Conservation (phyloP, 2,797 vertebrate genomes). For the Macropus fuliginosus region DNA sequence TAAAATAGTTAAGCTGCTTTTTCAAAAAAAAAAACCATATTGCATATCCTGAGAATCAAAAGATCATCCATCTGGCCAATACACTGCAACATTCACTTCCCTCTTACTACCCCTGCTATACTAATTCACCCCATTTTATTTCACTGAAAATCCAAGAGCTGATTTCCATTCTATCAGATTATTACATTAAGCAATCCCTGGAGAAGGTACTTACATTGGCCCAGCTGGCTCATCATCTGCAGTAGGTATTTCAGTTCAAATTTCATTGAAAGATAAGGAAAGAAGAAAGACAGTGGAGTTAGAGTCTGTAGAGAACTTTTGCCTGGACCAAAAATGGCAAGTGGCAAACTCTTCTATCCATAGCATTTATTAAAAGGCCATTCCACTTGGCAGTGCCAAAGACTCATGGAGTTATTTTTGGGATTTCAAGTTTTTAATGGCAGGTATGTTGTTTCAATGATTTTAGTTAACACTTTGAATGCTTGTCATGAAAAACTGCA, state of each 20-base stretch:
- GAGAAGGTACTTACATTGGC: conserved; percentile 92
- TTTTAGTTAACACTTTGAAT: conserved; percentile 88
- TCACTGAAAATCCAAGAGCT: conserved; percentile 39
- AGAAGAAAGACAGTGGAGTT: conserved; percentile 82
- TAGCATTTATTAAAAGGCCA: conserved; percentile 84
- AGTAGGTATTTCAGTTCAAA: conserved; percentile 58
- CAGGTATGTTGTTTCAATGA: conserved; percentile 87
- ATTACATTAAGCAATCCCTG: neutral
- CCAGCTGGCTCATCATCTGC: conserved; percentile 97
- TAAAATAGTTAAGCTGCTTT: neutral
- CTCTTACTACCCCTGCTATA: neutral
- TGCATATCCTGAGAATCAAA: conserved; percentile 45
- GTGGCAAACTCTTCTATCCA: conserved; percentile 82
- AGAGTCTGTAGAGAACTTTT: conserved; percentile 34
- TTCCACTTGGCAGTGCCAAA: conserved; percentile 85
- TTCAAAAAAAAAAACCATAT: conserved; percentile 9
- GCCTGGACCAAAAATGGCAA: conserved; percentile 16
- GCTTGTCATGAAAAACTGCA: conserved; percentile 90
- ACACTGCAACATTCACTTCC: neutral
- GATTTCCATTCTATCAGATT: conserved; percentile 14
- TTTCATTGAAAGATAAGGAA: conserved; percentile 79
- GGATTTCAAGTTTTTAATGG: conserved; percentile 84
- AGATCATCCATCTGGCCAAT: conserved; percentile 3
- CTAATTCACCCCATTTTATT: neutral
- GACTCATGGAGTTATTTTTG: conserved; percentile 86